Conservation (phyloP, 30 jellyfish, hydroid and myxozoan genomes). For the Aurelia sp. region DNA sequence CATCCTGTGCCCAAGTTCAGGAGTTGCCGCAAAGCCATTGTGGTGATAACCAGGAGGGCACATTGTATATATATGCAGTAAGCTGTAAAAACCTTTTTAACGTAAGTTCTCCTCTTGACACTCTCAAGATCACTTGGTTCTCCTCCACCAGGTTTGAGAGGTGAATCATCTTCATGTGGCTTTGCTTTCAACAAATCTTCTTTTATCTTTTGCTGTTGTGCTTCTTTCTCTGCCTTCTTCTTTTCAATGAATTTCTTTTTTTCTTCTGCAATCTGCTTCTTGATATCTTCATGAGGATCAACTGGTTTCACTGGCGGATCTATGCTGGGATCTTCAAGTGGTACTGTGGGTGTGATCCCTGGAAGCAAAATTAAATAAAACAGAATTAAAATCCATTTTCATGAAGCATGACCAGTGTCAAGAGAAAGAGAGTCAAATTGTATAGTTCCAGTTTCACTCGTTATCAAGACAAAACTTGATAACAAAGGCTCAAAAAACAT, state of each 20-base stretch:
- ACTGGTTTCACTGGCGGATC: slow-evolving; percentile 38
- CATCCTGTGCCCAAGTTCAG: no score
- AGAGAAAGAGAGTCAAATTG: no score
- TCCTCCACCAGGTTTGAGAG: slow-evolving; percentile 89
- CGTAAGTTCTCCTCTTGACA: slow-evolving; percentile 77
- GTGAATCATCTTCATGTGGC: slow-evolving; percentile 77
- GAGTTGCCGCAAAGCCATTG: no score
- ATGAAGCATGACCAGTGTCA: no score
- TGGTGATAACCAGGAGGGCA: no score
- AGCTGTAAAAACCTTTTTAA: slow-evolving; percentile 62
- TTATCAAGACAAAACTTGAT: no score
- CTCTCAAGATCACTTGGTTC: slow-evolving; percentile 94
- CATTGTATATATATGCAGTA: no score
- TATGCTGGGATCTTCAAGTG: slow-evolving; percentile 65
- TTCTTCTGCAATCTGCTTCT: slow-evolving; percentile 78
- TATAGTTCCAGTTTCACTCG: no score
- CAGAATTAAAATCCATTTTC: no score
- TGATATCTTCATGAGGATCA: slow-evolving; percentile 64
- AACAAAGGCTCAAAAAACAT: no score
- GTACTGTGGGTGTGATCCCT: slow-evolving; percentile 15
- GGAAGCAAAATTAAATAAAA: no score
- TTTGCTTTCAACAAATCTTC: slow-evolving; percentile 78
- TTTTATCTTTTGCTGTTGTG: slow-evolving; percentile 67
- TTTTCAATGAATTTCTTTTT: slow-evolving; percentile 77
- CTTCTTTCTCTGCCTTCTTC: slow-evolving; percentile 80